These are phyloP conservation scores for Hippocampus guttulatus DNA, from an alignment of 2,113 vertebrate genomes.

Conservation along the genomic window DNA sequence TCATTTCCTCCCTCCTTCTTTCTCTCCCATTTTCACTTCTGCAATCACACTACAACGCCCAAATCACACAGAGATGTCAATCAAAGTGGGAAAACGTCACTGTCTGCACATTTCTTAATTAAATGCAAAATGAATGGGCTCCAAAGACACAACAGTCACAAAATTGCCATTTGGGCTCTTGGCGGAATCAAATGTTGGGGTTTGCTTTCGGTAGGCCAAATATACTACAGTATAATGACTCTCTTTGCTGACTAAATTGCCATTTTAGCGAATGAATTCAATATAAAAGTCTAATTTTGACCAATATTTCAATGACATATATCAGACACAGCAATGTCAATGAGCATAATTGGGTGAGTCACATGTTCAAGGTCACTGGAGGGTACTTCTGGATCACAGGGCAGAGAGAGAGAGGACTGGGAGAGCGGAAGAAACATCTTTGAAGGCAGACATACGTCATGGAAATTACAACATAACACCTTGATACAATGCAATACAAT, in stretches of 20 bases:
- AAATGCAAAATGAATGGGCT: background rate
- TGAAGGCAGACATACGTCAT: no score
- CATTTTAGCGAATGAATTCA: background rate
- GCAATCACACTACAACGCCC: constrained; percentile 57
- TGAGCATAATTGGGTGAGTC: background rate
- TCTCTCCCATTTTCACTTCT: constrained; percentile 68
- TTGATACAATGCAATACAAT: no score
- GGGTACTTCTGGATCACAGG: no score
- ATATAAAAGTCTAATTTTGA: background rate
- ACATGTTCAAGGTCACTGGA: no score
- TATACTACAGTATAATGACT: background rate
- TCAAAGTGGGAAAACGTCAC: constrained; percentile 37
- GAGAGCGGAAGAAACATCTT: background rate
- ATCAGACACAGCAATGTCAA: background rate
- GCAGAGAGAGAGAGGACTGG: background rate
- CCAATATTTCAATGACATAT: background rate
- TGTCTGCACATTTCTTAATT: background rate
- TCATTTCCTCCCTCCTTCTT: constrained; percentile 67
- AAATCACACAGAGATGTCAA: constrained; percentile 40
- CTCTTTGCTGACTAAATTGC: background rate
- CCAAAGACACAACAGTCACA: background rate
- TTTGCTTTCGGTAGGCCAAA: background rate
- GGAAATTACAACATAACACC: no score
- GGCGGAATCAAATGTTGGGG: background rate
- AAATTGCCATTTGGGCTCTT: constrained; percentile 1